Evolutionary conservation across 2,113 vertebrate genomes (phyloP).

Genomic region (Epinephelus moara): DNA sequence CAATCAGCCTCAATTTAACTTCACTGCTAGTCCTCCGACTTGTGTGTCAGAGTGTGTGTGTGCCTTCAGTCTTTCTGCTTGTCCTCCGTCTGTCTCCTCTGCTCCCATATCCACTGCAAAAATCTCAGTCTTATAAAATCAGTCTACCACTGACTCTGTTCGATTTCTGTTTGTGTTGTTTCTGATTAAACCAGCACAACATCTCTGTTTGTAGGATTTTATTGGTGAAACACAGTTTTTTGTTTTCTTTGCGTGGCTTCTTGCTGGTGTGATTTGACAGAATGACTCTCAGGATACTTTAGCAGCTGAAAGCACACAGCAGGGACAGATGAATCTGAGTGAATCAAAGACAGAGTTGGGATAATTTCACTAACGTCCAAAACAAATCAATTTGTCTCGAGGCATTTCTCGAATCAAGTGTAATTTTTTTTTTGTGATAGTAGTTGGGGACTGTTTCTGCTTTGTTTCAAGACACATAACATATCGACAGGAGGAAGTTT

Average conservation of each 20-base stretch:
- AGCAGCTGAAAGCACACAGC: slow-evolving; percentile 4
- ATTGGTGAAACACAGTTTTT: neutral
- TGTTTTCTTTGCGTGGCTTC: neutral
- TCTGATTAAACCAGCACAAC: slow-evolving; percentile 4
- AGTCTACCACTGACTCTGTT: neutral
- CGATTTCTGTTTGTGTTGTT: neutral
- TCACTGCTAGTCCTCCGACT: slow-evolving; percentile 40
- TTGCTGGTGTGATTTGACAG: slow-evolving; percentile 26
- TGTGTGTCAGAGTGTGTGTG: neutral
- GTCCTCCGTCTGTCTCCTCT: slow-evolving; percentile 36
- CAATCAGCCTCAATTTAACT: slow-evolving; percentile 76
- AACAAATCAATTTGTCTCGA: slow-evolving; percentile 20
- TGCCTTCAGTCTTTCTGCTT: slow-evolving; percentile 23
- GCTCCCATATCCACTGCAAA: slow-evolving; percentile 24
- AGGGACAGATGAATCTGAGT: slow-evolving; percentile 26
- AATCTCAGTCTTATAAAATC: slow-evolving; percentile 17
- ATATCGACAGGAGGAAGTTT: neutral
- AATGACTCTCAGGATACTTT: neutral
- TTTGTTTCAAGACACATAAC: neutral
- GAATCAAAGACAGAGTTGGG: neutral
- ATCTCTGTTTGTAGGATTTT: slow-evolving; percentile 23
- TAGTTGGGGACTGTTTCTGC: neutral
- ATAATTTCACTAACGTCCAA: slow-evolving; percentile 22
- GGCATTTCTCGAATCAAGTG: slow-evolving; percentile 2
- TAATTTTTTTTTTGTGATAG: neutral